These are phyloP conservation scores for Tipula confusa DNA, from an alignment of 2,888 invertebrate genomes.

Conservation along the genomic window DNA sequence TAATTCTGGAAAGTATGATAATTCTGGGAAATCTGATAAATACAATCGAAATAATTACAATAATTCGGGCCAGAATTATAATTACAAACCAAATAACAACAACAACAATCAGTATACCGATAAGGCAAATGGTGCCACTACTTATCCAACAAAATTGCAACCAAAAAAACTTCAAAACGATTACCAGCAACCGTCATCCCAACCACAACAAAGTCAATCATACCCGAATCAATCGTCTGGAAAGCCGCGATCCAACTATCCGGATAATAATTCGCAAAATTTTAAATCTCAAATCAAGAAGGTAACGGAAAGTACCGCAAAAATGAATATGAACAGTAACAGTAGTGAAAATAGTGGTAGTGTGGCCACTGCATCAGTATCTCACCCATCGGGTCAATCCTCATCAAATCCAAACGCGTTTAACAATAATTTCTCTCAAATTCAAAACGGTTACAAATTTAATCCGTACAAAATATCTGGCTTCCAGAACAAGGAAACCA, in stretches of 20 bases:
- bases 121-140: not conserved
- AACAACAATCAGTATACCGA: slow-evolving; percentile 26
- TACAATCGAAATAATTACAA: not conserved
- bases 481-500: slow-evolving; percentile 49
- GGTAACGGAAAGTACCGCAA: not conserved
- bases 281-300: not conserved
- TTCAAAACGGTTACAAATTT: slow-evolving; percentile 46
- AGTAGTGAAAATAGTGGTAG: slow-evolving; percentile 26
- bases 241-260: not conserved
- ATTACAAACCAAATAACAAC: slow-evolving; percentile 15
- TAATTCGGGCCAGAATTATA: not conserved
- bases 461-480: slow-evolving; percentile 50
- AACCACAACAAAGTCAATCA: not conserved
- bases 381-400: not conserved
- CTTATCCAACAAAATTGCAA: slow-evolving; percentile 26
- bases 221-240: not conserved
- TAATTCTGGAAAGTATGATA: not conserved
- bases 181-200: not conserved
- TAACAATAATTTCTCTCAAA: slow-evolving; percentile 34
- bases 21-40: not conserved
- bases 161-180: slow-evolving; percentile 14
- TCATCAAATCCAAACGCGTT: not conserved
- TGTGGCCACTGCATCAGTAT: not conserved
- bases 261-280: not conserved
- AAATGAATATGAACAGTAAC: slow-evolving; percentile 13